Evolutionary conservation across 2,113 vertebrate genomes (phyloP), one percentile per base, ranked within the genome.

Genomic region (Numenius arquata): DNA sequence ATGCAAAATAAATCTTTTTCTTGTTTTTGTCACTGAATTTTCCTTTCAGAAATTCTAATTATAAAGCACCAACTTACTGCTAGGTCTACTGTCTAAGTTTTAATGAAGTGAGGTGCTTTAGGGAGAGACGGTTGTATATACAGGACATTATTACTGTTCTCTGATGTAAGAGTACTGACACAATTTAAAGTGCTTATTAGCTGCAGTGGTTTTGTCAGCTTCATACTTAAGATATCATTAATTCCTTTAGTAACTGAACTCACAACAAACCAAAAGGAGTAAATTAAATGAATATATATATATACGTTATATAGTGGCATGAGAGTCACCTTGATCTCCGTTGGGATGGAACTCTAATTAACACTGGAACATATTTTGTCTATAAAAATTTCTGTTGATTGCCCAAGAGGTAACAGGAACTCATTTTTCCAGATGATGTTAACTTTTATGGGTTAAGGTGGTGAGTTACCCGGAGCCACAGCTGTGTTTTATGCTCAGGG

Each of bases 301-400:
- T 67, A 25, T 66, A 36, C 71, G 19, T 78, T 81, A 77, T 75
- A 74, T 63, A 85, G 82, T 88, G 45, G 38, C 58, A 78, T 93
- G 84, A 61, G 61, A 78, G 88, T 97, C 83, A 96, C 88, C 96
- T 97, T 93, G 59, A 92, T 72, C 58, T 94, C 97, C 91, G 88
- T 78, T 95, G 83, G 81, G 84, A 91, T 81, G 53, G 83, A 90
- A 63, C 89, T 94, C 93, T 90, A 94, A 96, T 97, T 97, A 97
- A 90, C 80, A 94, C 23, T 84, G 92, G 83, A 93, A 72, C 53
- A 48, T 41, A 96, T 93, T 79, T 96, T 90, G 82, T 79, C 71
- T 95, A 70, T 94, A 90, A 91, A 95, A 92, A 89, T 55, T 88
- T 56, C 90, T 97, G 38, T 77, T 88, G 76, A 96, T 92, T 95